Evolutionary conservation across 2,888 invertebrate genomes (phyloP).

Genomic region (Acanthacorydalis orientalis): DNA sequence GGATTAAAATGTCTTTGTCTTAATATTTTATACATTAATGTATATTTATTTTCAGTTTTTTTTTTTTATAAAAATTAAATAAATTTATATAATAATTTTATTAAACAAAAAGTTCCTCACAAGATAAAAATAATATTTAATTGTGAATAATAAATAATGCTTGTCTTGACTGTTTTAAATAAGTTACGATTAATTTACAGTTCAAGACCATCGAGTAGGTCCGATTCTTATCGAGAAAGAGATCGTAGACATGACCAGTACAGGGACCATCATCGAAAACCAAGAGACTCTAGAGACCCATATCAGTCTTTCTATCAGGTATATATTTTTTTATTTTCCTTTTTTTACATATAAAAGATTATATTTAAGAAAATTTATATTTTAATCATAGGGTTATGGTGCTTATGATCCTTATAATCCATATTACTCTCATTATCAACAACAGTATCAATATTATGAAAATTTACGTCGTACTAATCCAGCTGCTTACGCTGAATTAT

Average conservation of each 20-base stretch:
- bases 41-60: too few relatives aligned
- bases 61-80: too few relatives aligned
- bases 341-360: too few relatives aligned
- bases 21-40: too few relatives aligned
- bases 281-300: slow-evolving; percentile 19
- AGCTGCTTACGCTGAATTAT: slow-evolving; percentile 61
- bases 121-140: too few relatives aligned
- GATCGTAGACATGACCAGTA: slow-evolving; percentile 15
- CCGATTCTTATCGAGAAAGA: slow-evolving; percentile 22
- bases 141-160: too few relatives aligned
- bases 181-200: slow-evolving; percentile 7
- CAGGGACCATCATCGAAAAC: slow-evolving; percentile 23
- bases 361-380: neutral
- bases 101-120: too few relatives aligned
- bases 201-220: slow-evolving; percentile 25
- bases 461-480: slow-evolving; percentile 62
- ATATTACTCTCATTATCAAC: slow-evolving; percentile 35
- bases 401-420: slow-evolving; percentile 30
- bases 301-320: slow-evolving; percentile 23
- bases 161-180: neutral
- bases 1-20: too few relatives aligned
- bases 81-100: too few relatives aligned
- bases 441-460: slow-evolving; percentile 58
- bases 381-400: slow-evolving; percentile 17
- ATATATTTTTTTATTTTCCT: slow-evolving; percentile 4